phyloP scores from a whole-genome alignment of 2,888 invertebrate species.

The Pyrgus malvae region DNA sequence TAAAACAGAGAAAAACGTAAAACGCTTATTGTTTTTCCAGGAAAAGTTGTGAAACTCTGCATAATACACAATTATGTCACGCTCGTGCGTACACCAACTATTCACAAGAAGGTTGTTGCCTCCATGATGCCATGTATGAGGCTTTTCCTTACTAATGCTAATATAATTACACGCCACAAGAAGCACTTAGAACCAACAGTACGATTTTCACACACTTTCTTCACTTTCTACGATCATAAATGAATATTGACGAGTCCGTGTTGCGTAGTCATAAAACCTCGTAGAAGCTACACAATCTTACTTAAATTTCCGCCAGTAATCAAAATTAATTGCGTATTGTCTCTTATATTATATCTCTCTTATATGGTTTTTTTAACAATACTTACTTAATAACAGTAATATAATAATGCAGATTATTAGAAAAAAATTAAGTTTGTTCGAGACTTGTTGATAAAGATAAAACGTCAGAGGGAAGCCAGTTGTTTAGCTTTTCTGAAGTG shows the following conservation, averaged over 20 bases:
- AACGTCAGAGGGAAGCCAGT: no score
- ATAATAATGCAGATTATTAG: no score
- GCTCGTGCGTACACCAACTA: background rate
- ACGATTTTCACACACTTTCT: slow-evolving; percentile 37
- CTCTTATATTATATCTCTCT: background rate
- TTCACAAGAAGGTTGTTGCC: slow-evolving; percentile 14
- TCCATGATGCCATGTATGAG: slow-evolving; percentile 3
- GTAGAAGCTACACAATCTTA: background rate
- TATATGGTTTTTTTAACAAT: no score
- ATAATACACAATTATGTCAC: background rate
- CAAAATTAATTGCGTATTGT: background rate
- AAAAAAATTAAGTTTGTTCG: no score
- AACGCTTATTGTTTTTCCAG: no score
- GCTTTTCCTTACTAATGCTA: slow-evolving; percentile 21
- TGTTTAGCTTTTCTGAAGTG: no score
- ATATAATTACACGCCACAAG: slow-evolving; percentile 23
- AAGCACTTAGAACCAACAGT: slow-evolving; percentile 8
- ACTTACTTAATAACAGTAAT: no score
- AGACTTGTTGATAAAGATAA: no score
- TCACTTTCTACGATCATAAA: slow-evolving; percentile 30
- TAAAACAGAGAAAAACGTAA: no score
- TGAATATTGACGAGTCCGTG: slow-evolving; percentile 28
- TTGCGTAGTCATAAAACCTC: background rate
- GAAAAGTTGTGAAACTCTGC: background rate
- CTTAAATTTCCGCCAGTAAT: background rate